A percentile compares a stretch with the other conserved stretches of the same genome.
phyloP scores from a whole-genome alignment of 35 echinoderm and acorn worm species.

The Lytechinus pictus region DNA sequence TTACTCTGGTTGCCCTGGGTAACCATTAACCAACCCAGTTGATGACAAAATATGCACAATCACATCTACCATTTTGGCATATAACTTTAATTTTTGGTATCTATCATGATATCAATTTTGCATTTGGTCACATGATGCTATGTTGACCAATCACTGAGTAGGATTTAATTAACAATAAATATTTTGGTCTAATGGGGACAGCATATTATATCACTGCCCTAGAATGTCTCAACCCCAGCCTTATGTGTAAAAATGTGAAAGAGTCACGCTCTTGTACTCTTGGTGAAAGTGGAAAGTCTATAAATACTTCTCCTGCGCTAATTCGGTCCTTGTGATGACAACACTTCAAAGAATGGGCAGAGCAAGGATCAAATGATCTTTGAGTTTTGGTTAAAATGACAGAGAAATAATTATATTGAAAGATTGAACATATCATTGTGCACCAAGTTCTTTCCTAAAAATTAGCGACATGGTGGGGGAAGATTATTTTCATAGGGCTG shows the following conservation, averaged over 20 bases:
- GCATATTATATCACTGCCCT: not conserved
- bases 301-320: not conserved
- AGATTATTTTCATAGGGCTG: not conserved
- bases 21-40: too few species aligned
- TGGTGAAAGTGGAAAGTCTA: not conserved
- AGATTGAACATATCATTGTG: not conserved
- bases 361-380: not conserved
- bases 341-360: not conserved
- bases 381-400: not conserved
- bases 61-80: too few species aligned
- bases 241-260: not conserved
- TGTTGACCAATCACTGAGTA: too few species aligned
- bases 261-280: not conserved
- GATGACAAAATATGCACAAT: too few species aligned
- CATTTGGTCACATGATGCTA: too few species aligned
- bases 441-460: not conserved
- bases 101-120: too few species aligned
- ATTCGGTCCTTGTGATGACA: not conserved
- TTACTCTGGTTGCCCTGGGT: too few species aligned
- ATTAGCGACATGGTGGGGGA: not conserved
- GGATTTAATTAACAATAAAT: too few species aligned
- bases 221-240: not conserved
- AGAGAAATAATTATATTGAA: not conserved
- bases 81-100: too few species aligned
- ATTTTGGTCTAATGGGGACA: too few species aligned